A percentile compares a stretch with the other conserved stretches of the same genome.
phyloP scores from a whole-genome alignment of 2,888 invertebrate genomes.

The Acronicta alni region DNA sequence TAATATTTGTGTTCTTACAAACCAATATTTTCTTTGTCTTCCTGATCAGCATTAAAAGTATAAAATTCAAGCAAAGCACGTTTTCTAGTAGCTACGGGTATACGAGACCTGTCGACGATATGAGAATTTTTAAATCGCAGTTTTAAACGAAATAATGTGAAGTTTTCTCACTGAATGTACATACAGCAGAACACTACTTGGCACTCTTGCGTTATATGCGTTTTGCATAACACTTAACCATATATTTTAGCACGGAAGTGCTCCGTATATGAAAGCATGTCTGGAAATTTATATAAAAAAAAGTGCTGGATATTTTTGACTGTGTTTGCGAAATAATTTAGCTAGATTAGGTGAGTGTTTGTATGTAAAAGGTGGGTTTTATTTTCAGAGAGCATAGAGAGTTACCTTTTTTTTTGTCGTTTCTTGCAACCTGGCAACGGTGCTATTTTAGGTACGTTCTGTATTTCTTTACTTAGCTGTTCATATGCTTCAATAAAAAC shows the following conservation, averaged over 20 bases:
- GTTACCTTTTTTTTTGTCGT: not conserved
- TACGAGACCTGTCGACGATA: conserved; percentile 41
- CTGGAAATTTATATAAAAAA: conserved; percentile 57
- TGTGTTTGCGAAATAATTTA: conserved; percentile 28
- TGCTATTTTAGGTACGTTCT: not conserved
- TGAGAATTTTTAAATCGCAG: conserved; percentile 49
- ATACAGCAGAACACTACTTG: conserved; percentile 68
- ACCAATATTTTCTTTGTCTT: too few relatives aligned
- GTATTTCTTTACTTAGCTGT: not conserved
- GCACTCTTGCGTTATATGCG: conserved; percentile 74
- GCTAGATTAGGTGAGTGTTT: conserved; percentile 9
- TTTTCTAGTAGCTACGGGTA: conserved; percentile 25
- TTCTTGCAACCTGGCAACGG: not conserved
- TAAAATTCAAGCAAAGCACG: conserved; percentile 17
- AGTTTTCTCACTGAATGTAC: conserved; percentile 62
- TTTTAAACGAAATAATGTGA: conserved; percentile 48
- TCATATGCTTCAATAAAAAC: not conserved
- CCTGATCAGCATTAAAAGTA: too few relatives aligned
- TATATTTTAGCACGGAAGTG: conserved; percentile 66
- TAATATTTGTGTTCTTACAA: too few relatives aligned
- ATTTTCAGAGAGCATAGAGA: not conserved
- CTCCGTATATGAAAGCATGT: conserved; percentile 54
- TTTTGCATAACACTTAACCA: conserved; percentile 74
- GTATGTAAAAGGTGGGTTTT: conserved; percentile 17
- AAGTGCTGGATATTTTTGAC: conserved; percentile 13